Percentiles rank a stretch among this genome's conserved stretches.
phyloP scores from a whole-genome alignment of 53 echinoderm and acorn worm species.

The Hippasteria phrygiana region DNA sequence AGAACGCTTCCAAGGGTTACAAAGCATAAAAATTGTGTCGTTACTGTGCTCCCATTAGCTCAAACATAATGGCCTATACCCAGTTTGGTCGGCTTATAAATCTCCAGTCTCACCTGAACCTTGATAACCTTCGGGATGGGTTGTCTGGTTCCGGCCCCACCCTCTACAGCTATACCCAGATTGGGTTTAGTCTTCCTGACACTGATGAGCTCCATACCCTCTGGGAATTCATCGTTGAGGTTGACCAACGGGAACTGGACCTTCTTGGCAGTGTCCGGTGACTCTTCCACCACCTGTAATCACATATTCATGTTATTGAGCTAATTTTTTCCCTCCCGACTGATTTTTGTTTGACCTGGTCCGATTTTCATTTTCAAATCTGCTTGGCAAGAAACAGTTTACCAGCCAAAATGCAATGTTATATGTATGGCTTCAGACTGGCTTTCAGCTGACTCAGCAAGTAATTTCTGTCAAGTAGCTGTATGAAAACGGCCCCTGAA shows the following conservation, averaged over 20 bases:
- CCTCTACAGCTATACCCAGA: slow-evolving; percentile 96
- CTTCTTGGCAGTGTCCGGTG: slow-evolving; percentile 3
- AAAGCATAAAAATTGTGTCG: no score
- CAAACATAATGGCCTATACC: not conserved
- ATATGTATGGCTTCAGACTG: no score
- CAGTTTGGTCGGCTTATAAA: not conserved
- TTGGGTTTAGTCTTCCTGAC: slow-evolving; percentile 85
- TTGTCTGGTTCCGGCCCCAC: slow-evolving; percentile 93
- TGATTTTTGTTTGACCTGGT: no score
- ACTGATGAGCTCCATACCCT: slow-evolving; percentile 66
- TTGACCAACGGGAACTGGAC: slow-evolving; percentile 70
- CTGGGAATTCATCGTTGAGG: slow-evolving; percentile 67
- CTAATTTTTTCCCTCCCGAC: no score
- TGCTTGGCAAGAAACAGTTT: no score
- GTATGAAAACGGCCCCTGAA: no score
- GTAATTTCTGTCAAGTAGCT: no score
- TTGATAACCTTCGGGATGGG: slow-evolving; percentile 95
- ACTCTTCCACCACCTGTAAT: not conserved
- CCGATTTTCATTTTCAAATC: no score
- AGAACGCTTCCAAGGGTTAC: no score
- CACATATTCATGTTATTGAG: not conserved
- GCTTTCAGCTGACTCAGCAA: no score
- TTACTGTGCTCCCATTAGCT: no score
- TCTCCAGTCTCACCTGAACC: slow-evolving; percentile 73
- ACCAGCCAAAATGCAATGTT: no score